These are phyloP conservation scores for Ispidina picta DNA, from an alignment of 2,797 vertebrate genomes.

Conservation along the genomic window DNA sequence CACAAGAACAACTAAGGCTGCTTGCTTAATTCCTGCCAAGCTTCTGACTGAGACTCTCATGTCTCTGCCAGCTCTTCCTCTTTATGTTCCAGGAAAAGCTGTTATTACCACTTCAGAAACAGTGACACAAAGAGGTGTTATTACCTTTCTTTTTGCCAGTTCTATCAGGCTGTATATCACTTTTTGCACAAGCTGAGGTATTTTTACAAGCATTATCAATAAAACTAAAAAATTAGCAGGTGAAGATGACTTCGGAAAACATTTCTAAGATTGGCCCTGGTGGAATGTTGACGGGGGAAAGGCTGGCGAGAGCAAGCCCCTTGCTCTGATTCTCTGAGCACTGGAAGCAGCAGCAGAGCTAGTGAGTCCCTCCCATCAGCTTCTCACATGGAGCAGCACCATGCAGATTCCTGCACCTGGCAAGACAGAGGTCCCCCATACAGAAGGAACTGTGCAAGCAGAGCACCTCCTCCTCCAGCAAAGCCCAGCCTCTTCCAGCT, in stretches of 20 bases:
- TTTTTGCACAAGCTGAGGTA: background rate
- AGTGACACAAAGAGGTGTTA: background rate
- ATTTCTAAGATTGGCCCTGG: background rate
- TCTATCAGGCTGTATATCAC: background rate
- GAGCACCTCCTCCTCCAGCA: background rate
- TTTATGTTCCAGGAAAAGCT: slow-evolving; percentile 38
- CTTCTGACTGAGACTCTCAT: slow-evolving; percentile 16
- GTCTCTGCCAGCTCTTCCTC: slow-evolving; percentile 37
- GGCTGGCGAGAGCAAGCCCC: background rate
- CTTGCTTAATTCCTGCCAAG: slow-evolving; percentile 31
- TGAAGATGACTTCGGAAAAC: background rate
- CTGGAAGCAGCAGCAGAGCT: background rate
- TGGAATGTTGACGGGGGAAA: fast-evolving
- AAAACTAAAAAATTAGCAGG: background rate
- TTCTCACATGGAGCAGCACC: background rate
- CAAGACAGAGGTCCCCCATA: background rate
- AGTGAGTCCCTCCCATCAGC: background rate
- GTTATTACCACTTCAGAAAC: slow-evolving; percentile 50
- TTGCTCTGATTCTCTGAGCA: background rate
- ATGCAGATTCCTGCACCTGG: background rate
- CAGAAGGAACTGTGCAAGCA: background rate
- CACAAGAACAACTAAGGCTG: background rate
- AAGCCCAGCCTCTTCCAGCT: background rate
- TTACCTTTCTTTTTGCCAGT: background rate
- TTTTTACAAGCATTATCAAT: background rate